A percentile compares a stretch with the other conserved stretches of the same genome.
These are phyloP conservation scores for Hucho hucho DNA, from an alignment of 2,113 vertebrate genomes.

Conservation along the genomic window DNA sequence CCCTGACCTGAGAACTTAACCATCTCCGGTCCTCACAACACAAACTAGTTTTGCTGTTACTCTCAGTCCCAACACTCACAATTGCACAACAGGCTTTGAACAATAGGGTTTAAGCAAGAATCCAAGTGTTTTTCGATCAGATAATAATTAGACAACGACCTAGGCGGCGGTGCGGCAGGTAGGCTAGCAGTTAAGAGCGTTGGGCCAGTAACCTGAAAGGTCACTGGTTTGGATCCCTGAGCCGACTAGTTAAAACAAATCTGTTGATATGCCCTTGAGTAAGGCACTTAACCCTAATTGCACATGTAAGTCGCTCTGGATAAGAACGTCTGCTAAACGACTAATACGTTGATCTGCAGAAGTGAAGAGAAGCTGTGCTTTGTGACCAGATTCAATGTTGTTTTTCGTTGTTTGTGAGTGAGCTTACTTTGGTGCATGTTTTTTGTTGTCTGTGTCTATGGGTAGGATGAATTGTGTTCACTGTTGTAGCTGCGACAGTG, in stretches of 20 bases:
- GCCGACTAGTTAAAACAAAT: too few relatives aligned
- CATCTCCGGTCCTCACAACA: background rate
- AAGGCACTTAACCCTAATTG: too few relatives aligned
- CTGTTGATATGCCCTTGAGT: too few relatives aligned
- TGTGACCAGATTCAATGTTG: slow-evolving; percentile 53
- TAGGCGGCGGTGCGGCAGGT: background rate
- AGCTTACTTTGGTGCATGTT: slow-evolving; percentile 22
- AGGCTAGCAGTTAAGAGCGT: too few relatives aligned
- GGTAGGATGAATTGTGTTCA: slow-evolving; percentile 61
- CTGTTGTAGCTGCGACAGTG: slow-evolving; percentile 56
- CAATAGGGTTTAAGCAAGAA: too few relatives aligned
- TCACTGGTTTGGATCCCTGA: too few relatives aligned
- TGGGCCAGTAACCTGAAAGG: too few relatives aligned
- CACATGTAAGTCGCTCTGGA: too few relatives aligned
- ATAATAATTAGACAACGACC: background rate
- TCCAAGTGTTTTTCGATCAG: too few relatives aligned
- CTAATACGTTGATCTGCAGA: background rate
- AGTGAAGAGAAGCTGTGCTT: slow-evolving; percentile 16
- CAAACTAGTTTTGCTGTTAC: too few relatives aligned
- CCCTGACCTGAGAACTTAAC: background rate
- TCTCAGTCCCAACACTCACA: background rate
- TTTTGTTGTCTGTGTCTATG: slow-evolving; percentile 37
- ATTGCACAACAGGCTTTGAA: background rate
- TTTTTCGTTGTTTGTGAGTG: slow-evolving; percentile 40
- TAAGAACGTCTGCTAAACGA: too few relatives aligned